A percentile compares a stretch with the other conserved stretches of the same genome.
Conservation (phyloP, 2,888 invertebrate species). For the Amphimallon solstitiale region DNA sequence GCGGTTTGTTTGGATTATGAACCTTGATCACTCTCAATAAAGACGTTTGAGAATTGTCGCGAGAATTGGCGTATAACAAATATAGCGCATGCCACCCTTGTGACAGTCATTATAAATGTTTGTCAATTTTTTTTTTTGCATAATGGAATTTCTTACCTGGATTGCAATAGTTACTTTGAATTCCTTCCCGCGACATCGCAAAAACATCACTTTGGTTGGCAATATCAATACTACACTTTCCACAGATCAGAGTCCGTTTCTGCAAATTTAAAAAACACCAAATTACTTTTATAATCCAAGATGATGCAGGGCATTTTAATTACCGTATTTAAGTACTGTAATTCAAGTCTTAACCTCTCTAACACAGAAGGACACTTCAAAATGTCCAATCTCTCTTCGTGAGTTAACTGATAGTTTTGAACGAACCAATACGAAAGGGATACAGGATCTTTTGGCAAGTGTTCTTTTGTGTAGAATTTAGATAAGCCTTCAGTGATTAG, state of each 20-base stretch:
- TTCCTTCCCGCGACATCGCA: constrained; percentile 83
- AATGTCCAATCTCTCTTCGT: constrained; percentile 70
- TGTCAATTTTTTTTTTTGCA: too few relatives aligned
- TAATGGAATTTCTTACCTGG: constrained; percentile 69
- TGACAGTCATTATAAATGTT: too few relatives aligned
- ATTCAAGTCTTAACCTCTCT: constrained; percentile 71
- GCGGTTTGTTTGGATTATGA: too few relatives aligned
- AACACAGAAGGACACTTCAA: constrained; percentile 75
- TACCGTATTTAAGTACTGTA: constrained; percentile 64
- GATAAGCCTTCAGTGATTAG: constrained; percentile 52
- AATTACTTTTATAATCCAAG: not conserved
- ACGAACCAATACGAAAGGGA: constrained; percentile 84
- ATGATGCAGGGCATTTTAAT: constrained; percentile 38
- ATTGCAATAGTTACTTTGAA: constrained; percentile 84
- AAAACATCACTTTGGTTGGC: constrained; percentile 77
- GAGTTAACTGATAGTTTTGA: constrained; percentile 77
- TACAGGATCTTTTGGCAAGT: constrained; percentile 73
- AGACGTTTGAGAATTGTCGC: too few relatives aligned
- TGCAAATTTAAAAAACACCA: constrained; percentile 48
- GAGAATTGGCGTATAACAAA: too few relatives aligned
- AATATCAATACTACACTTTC: constrained; percentile 67
- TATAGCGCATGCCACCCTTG: too few relatives aligned
- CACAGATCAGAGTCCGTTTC: constrained; percentile 69
- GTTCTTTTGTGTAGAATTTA: constrained; percentile 58
- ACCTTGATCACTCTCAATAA: too few relatives aligned